Percentiles rank a stretch among this genome's conserved stretches.
Conservation (phyloP, 2,797 vertebrate species). For the Synanceia verrucosa region DNA sequence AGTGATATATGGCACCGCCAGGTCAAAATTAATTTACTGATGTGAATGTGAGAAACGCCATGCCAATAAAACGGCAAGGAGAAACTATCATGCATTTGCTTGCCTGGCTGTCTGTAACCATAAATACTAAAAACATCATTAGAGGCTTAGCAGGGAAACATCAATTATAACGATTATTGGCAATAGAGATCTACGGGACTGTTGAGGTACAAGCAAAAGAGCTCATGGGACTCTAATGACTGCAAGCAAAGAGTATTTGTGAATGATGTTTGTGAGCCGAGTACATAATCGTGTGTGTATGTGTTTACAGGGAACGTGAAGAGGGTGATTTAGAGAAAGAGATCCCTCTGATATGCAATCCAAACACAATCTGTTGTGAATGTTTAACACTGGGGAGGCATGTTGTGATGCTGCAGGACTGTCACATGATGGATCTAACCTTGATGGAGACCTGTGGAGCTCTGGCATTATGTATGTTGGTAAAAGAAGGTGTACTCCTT, state of each 20-base stretch:
- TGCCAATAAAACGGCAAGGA: slow-evolving; percentile 71
- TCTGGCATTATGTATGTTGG: background rate
- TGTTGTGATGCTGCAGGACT: background rate
- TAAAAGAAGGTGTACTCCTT: background rate
- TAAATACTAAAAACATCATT: slow-evolving; percentile 79
- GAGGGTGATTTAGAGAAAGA: slow-evolving; percentile 12
- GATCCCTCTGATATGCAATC: background rate
- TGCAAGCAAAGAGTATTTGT: slow-evolving; percentile 33
- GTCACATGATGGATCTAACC: slow-evolving; percentile 17
- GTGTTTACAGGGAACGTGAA: slow-evolving; percentile 19
- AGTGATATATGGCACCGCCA: slow-evolving; percentile 65
- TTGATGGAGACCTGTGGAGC: background rate
- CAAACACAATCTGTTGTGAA: slow-evolving; percentile 22
- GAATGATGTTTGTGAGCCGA: slow-evolving; percentile 39
- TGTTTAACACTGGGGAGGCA: slow-evolving; percentile 29
- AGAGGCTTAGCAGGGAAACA: slow-evolving; percentile 67
- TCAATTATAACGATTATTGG: slow-evolving; percentile 78
- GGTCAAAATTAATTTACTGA: slow-evolving; percentile 84
- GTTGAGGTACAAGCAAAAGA: slow-evolving; percentile 47
- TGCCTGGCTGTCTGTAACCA: slow-evolving; percentile 61
- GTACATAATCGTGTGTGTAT: slow-evolving; percentile 36
- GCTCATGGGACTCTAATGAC: slow-evolving; percentile 63
- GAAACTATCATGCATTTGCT: slow-evolving; percentile 74
- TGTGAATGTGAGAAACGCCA: slow-evolving; percentile 72
- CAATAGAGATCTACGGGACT: slow-evolving; percentile 49